Percentiles rank a stretch among this genome's conserved stretches.
Conservation (phyloP, 2,113 vertebrate species). For the Astur gentilis region DNA sequence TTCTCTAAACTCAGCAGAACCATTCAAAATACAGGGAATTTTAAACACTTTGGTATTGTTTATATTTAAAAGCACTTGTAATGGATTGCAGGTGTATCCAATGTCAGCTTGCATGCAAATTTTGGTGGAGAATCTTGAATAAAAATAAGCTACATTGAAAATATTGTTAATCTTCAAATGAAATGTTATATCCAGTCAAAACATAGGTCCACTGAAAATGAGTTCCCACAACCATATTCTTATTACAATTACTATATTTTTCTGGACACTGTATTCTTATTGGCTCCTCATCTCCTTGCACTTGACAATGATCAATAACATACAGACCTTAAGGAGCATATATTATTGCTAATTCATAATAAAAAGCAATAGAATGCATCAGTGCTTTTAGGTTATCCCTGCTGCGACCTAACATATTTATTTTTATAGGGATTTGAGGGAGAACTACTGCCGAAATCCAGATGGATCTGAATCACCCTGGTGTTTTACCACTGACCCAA, state of each 20-base stretch:
- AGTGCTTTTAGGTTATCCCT: background rate
- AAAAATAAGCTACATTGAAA: background rate
- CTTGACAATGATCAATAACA: background rate
- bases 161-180: background rate
- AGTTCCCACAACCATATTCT: background rate
- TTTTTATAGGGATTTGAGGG: constrained; percentile 86
- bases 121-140: background rate
- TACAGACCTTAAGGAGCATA: background rate
- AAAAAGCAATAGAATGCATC: background rate
- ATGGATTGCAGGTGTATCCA: constrained; percentile 21
- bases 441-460: constrained; percentile 98
- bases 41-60: background rate
- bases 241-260: background rate
- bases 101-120: background rate
- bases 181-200: background rate
- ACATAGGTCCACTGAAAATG: background rate
- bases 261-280: background rate
- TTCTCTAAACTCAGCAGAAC: background rate
- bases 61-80: constrained; percentile 8
- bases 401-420: constrained; percentile 45
- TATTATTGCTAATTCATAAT: background rate
- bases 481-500: constrained; percentile 96
- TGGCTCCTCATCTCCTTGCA: background rate
- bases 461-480: constrained; percentile 94
- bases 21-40: background rate